Evolutionary conservation across 2,888 invertebrate species (phyloP), one percentile per base, ranked within the genome.

Genomic region (Brachypterus glaber): DNA sequence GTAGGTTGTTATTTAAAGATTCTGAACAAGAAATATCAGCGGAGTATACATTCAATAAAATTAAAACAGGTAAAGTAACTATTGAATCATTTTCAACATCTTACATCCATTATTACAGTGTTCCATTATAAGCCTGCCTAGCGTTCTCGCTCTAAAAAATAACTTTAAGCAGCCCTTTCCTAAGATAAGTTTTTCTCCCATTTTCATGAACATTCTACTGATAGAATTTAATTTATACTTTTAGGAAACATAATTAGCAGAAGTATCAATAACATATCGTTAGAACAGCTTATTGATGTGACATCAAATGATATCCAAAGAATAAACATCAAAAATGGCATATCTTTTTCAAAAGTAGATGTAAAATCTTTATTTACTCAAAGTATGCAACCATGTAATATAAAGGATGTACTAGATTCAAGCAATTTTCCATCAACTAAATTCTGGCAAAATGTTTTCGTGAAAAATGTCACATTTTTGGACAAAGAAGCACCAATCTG

Each of bases 1-100:
- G 34, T 32, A 50, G 49, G 39, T 27, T 59, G 15, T 47, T 62
- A 5, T 55, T 51, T 34, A 57, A 48, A 41, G 40, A 45, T n/a
- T 48, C 41, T 17, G 45, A 51, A 29, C 60, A 62, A 50, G 50
- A 46, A 14, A 51, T 63, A 30, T 44, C 43, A 2, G 56, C 50
- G 12, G 37, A 38, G 24, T 58, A 48, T 33, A 51, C 44, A 7
- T 60, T 63, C 35, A 47, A 42, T n/a, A 52, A 51, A 17, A 21
- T 62, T 14, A 54, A 52, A 44, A 43, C 57, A 34, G 43, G 60
- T 60, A 51, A 51, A 47, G 39, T 16, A 13, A 21, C 21, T 35
- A 24, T 17, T 3, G 14, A 17, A 30, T 33, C 4, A 37, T 32
- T 27, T 16, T 17, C 12, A 34, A 33, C 9, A 27, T 38, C 16